Base-by-base conservation (phyloP, 2,113 vertebrate species). In the Sakesphorus luctuosus region DNA sequence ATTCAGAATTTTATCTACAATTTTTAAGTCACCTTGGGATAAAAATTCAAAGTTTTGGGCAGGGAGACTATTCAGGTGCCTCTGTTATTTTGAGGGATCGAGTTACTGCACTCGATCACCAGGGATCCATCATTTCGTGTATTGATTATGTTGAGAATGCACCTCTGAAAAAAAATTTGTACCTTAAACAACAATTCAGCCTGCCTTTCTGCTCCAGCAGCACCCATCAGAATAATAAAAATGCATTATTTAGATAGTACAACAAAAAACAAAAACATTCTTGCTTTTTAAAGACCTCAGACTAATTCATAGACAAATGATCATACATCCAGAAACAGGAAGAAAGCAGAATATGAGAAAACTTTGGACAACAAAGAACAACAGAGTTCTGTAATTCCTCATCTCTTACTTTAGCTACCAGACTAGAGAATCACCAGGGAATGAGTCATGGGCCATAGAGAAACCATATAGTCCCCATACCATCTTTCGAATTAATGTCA, bases 211-310 rank as follows among this genome's bases (percentile, higher is more conserved):
- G 38, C 35, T 97, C 72, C 65, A 87, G 53, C 35, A 83, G n/a
- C 44, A 58, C 33, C 36, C 81, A 35, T 67, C 7, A 10, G 55
- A 93, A 71, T 88, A 92, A 95, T 76, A 93, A 91, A 95, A 97
- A 94, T 81, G 11, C 46, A 76, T 43, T 69, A 6, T 46, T 71
- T 82, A 68, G 18, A 35, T 20, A 83, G 20, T 33, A 82, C 80
- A 80, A 76, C 31, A 91, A 53, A 47, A 58, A 94, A 58, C 11
- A 78, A 62, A 56, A 43, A 77, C 40, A 75, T 50, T 4, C 2
- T 62, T 73, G 7, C 2, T 58, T 77, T 88, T 53, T 31, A 46
- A 69, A 66, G 16, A 35, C 4, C 24, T 78, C 15, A 67, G 18
- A 46, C 4, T 50, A 75, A 49, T 19, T 55, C 4, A 36, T 3